Evolutionary conservation across 2,797 vertebrate species (phyloP).

Genomic region (Masticophis lateralis): DNA sequence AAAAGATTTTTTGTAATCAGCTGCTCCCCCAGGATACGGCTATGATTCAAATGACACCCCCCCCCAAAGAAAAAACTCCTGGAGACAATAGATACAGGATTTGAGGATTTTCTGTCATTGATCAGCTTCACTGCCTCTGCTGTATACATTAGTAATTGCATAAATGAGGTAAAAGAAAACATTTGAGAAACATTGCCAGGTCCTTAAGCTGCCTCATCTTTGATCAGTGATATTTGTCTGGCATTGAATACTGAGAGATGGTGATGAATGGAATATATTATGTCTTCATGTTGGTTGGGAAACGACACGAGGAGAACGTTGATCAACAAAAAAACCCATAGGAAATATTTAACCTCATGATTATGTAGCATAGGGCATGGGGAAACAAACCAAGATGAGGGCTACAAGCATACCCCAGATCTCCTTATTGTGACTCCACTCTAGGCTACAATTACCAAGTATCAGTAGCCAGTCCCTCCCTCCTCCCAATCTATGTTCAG

Average conservation of each 20-base stretch:
- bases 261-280: constrained; percentile 25
- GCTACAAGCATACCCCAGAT: not conserved
- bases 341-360: constrained; percentile 49
- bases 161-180: constrained; percentile 7
- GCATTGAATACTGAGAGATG: constrained; percentile 25
- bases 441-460: not conserved
- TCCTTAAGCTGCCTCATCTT: constrained; percentile 28
- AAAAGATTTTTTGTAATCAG: not conserved
- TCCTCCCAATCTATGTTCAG: not conserved
- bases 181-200: not conserved
- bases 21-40: not conserved
- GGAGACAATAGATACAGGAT: not conserved
- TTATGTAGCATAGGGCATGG: not conserved
- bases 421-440: not conserved
- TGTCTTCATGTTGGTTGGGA: constrained; percentile 28
- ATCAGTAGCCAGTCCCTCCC: not conserved
- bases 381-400: not conserved
- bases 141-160: not conserved
- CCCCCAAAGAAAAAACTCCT: not conserved
- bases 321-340: constrained; percentile 46
- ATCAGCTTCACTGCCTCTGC: not conserved
- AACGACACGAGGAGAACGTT: constrained; percentile 41
- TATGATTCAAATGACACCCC: not conserved
- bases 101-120: constrained; percentile 3
- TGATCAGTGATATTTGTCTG: constrained; percentile 33